Evolutionary conservation across 2,888 invertebrate species (phyloP).

Genomic region (Chromoteleia sp.): DNA sequence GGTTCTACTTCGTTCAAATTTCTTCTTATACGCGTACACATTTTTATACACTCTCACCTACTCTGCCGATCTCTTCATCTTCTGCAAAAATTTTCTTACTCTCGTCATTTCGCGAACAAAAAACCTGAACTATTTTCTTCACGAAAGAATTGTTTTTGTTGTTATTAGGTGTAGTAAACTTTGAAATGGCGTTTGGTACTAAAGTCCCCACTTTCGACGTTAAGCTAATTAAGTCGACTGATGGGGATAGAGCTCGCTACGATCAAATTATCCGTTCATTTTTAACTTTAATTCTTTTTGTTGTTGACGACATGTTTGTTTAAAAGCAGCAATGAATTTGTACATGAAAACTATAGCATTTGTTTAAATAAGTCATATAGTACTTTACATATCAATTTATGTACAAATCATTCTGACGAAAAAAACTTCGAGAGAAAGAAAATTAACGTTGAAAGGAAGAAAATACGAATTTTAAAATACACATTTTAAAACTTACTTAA

Average conservation of each 20-base stretch:
- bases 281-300: neutral
- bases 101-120: slow-evolving; percentile 22
- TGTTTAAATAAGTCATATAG: slow-evolving; percentile 54
- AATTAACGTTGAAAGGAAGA: slow-evolving; percentile 13
- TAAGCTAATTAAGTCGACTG: slow-evolving; percentile 16
- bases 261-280: slow-evolving; percentile 4
- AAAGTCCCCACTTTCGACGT: slow-evolving; percentile 47
- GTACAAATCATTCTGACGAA: slow-evolving; percentile 60
- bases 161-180: neutral
- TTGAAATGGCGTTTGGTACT: slow-evolving; percentile 62
- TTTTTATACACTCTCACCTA: slow-evolving; percentile 43
- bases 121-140: neutral
- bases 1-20: slow-evolving; percentile 35
- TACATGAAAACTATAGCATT: slow-evolving; percentile 60
- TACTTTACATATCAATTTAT: slow-evolving; percentile 61
- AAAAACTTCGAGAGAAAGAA: slow-evolving; percentile 19
- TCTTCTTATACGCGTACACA: slow-evolving; percentile 8
- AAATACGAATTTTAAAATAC: slow-evolving; percentile 1
- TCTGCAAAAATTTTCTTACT: slow-evolving; percentile 48
- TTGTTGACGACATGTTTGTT: slow-evolving; percentile 36
- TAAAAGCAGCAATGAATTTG: slow-evolving; percentile 43
- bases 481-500: slow-evolving; percentile 60
- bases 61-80: slow-evolving; percentile 54
- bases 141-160: neutral
- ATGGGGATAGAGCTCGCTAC: slow-evolving; percentile 56